These are phyloP conservation scores for Zosterops lateralis DNA, from an alignment of 2,113 vertebrate species.

Conservation along the genomic window DNA sequence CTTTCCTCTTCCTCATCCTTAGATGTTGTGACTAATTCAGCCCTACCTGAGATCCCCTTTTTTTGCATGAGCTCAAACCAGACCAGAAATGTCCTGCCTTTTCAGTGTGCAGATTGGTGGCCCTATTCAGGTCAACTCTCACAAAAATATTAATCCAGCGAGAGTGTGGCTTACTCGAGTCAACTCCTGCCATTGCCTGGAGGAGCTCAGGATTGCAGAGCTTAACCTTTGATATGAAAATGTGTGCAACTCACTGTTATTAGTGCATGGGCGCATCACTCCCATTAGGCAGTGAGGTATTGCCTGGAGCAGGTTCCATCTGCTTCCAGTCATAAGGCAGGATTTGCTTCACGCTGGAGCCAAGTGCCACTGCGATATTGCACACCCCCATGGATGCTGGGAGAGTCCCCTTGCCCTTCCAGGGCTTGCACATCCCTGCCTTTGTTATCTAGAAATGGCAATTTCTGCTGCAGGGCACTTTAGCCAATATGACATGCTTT, in stretches of 20 bases:
- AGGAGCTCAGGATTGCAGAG: constrained; percentile 60
- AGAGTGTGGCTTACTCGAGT: constrained; percentile 6
- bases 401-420: not conserved
- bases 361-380: constrained; percentile 2
- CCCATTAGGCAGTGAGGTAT: not conserved
- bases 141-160: constrained; percentile 50
- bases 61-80: not conserved
- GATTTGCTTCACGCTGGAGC: constrained; percentile 24
- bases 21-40: not conserved
- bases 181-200: constrained; percentile 23
- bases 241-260: constrained; percentile 48
- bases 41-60: not conserved
- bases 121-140: constrained; percentile 43
- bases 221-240: constrained; percentile 59
- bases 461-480: not conserved
- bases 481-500: not conserved
- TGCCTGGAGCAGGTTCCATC: constrained; percentile 21
- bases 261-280: constrained; percentile 5
- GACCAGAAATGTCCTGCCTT: not conserved
- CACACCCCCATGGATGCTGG: not conserved
- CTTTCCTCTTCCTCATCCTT: not conserved
- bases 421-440: not conserved
- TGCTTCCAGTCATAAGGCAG: constrained; percentile 44
- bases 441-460: constrained; percentile 10
- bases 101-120: not conserved